phyloP scores from a whole-genome alignment of 2,888 invertebrate species.

The Acleris holmiana region DNA sequence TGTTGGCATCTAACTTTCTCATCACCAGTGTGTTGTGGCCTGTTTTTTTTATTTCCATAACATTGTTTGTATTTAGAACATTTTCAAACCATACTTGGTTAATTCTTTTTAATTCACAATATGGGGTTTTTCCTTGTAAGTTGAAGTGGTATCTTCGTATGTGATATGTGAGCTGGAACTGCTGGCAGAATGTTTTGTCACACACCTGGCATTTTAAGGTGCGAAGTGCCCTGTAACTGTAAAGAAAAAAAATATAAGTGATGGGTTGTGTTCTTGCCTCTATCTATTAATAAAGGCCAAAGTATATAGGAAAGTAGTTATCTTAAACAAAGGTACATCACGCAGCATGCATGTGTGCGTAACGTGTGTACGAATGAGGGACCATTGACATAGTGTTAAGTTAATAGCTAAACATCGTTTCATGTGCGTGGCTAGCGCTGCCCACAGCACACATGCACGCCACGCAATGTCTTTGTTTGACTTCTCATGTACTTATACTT shows the following conservation, averaged over 20 bases:
- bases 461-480: no score
- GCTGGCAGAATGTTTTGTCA: conserved; percentile 42
- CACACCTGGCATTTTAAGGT: conserved; percentile 51
- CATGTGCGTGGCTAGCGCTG: no score
- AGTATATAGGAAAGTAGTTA: no score
- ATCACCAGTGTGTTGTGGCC: conserved; percentile 53
- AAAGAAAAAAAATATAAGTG: conserved; percentile 1
- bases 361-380: no score
- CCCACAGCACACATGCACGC: no score
- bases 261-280: no score
- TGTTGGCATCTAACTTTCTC: conserved; percentile 47
- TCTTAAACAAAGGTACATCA: no score
- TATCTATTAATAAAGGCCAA: no score
- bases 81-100: conserved; percentile 67
- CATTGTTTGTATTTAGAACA: conserved; percentile 53
- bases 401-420: no score
- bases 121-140: conserved; percentile 45
- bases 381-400: no score
- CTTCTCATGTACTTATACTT: no score
- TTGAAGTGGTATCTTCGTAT: conserved; percentile 62
- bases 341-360: no score
- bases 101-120: conserved; percentile 50
- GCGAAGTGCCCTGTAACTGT: conserved; percentile 11
- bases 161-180: conserved; percentile 51
- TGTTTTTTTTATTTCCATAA: conserved; percentile 61